These are phyloP conservation scores for Manis pentadactyla DNA, from an alignment of 2,797 vertebrate genomes.

Conservation along the genomic window DNA sequence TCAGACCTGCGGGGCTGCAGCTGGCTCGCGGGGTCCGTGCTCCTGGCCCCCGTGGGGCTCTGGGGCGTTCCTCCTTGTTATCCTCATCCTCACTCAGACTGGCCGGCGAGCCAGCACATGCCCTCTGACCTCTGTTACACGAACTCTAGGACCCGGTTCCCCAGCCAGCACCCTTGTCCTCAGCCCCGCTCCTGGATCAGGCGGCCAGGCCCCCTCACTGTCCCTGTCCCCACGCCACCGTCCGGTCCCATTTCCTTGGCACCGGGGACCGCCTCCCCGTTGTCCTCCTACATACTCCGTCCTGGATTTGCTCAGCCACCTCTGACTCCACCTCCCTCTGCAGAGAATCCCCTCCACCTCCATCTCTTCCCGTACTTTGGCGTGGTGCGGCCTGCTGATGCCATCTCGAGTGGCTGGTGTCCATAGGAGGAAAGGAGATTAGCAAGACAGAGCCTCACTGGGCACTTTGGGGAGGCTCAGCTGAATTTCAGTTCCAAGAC, in stretches of 20 bases:
- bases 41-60: fast-evolving
- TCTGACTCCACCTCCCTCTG: background rate
- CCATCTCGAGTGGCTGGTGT: fast-evolving
- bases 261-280: background rate
- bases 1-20: too few relatives aligned
- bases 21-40: too few relatives aligned
- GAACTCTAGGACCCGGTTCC: too few relatives aligned
- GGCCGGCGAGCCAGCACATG: background rate
- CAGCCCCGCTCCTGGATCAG: too few relatives aligned
- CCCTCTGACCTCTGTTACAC: background rate
- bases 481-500: background rate
- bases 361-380: too few relatives aligned
- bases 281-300: background rate
- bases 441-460: background rate
- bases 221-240: fast-evolving
- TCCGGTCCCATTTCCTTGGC: fast-evolving
- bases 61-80: fast-evolving
- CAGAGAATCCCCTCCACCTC: background rate
- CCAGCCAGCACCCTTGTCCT: too few relatives aligned
- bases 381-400: fast-evolving
- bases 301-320: too few relatives aligned
- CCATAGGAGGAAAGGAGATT: background rate
- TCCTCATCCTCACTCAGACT: fast-evolving
- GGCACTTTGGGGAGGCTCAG: fast-evolving
- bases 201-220: fast-evolving